These are phyloP conservation scores for Conomelus anceps DNA, from an alignment of 2,888 invertebrate species.

Conservation along the genomic window DNA sequence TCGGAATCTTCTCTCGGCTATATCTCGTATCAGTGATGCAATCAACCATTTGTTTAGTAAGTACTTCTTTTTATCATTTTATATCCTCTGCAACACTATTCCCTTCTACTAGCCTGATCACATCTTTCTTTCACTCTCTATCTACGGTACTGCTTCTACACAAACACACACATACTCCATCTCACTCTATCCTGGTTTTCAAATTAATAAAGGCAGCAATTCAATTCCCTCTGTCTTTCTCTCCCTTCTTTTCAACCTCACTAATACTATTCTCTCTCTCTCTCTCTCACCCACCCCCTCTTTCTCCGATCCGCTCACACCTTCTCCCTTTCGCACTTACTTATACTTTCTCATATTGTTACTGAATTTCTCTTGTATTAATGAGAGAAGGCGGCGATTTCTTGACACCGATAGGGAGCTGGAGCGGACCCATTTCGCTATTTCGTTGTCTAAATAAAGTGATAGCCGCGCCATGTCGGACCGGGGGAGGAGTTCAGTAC, in stretches of 20 bases:
- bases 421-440: background rate
- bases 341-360: background rate
- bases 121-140: too few species aligned
- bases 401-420: background rate
- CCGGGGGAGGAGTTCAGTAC: background rate
- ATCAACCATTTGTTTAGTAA: too few species aligned
- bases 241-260: background rate
- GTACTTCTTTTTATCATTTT: too few species aligned
- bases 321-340: background rate
- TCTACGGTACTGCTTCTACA: too few species aligned
- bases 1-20: too few species aligned
- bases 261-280: background rate
- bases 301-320: background rate
- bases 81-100: too few species aligned
- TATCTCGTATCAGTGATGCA: too few species aligned
- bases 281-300: background rate
- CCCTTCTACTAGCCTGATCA: too few species aligned
- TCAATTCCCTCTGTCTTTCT: background rate
- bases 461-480: background rate
- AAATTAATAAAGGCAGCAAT: too few species aligned
- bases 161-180: too few species aligned
- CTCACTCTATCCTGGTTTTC: too few species aligned
- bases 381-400: background rate
- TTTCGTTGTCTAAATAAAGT: background rate
- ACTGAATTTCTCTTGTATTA: background rate